Conservation (phyloP, 2,113 vertebrate species). For the Myanophis thanlyinensis region DNA sequence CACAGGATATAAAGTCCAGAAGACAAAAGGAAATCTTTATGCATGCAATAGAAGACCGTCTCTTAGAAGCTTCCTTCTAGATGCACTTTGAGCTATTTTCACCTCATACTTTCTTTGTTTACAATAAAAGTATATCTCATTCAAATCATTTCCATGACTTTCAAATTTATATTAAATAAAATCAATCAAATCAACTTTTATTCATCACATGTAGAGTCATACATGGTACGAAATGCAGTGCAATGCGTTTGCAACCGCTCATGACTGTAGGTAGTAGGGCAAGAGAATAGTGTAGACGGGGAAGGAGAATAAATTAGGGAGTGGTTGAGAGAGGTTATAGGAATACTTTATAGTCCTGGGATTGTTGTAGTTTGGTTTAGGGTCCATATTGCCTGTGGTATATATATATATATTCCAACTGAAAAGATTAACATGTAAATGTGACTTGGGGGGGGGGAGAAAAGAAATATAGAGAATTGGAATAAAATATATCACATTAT, state of each 20-base stretch:
- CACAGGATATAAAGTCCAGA: background rate
- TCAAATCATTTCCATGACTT: background rate
- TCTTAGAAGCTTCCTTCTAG: background rate
- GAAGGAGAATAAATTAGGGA: too few species aligned
- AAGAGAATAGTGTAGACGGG: too few species aligned
- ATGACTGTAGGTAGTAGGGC: too few species aligned
- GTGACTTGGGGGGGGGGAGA: background rate
- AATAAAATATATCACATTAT: background rate
- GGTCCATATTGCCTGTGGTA: too few species aligned
- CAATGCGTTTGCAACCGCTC: too few species aligned
- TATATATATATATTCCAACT: background rate
- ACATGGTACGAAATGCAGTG: too few species aligned
- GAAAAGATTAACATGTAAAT: background rate
- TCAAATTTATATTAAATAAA: too few species aligned
- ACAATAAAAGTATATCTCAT: background rate
- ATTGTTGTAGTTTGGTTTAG: too few species aligned
- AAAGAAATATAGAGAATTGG: background rate
- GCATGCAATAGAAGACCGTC: background rate
- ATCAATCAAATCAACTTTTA: too few species aligned
- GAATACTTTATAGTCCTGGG: too few species aligned
- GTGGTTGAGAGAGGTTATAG: too few species aligned
- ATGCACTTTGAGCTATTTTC: background rate
- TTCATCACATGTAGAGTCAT: too few species aligned
- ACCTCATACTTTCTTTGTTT: background rate
- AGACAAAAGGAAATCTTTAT: background rate